Percentiles rank a stretch among this genome's conserved stretches.
Conservation (phyloP, 2,888 invertebrate genomes). For the Gibbula magus region DNA sequence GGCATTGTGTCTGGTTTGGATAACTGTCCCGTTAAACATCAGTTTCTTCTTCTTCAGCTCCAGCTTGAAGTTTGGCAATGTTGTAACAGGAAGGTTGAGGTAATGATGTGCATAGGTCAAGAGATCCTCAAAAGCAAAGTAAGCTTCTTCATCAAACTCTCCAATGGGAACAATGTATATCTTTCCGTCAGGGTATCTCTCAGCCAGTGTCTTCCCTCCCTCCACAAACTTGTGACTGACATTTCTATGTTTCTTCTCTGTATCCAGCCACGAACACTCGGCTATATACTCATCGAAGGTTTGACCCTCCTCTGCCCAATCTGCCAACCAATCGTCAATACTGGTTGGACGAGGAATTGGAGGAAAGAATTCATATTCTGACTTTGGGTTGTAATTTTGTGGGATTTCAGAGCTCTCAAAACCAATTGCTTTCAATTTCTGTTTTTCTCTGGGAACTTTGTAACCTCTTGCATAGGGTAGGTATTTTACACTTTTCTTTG, state of each 20-base stretch:
- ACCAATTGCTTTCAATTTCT: conserved; percentile 59
- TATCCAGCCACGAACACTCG: conserved; percentile 69
- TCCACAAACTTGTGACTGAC: conserved; percentile 60
- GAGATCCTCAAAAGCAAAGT: conserved; percentile 55
- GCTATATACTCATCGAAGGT: conserved; percentile 59
- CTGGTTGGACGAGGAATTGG: conserved; percentile 60
- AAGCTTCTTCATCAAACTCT: conserved; percentile 51
- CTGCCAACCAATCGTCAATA: conserved; percentile 71
- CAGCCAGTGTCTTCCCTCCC: conserved; percentile 53
- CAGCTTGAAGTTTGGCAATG: conserved; percentile 56
- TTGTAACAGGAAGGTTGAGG: conserved; percentile 62
- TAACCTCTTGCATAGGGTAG: conserved; percentile 62
- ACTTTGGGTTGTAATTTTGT: neutral
- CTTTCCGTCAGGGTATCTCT: conserved; percentile 66
- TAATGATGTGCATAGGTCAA: conserved; percentile 64
- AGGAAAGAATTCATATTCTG: conserved; percentile 49
- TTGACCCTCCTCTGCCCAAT: conserved; percentile 70
- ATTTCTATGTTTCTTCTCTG: conserved; percentile 40
- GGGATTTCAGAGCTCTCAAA: conserved; percentile 22
- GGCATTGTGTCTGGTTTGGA: conserved; percentile 57
- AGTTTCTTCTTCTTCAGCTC: conserved; percentile 31
- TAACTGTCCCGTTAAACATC: neutral
- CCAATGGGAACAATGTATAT: conserved; percentile 69
- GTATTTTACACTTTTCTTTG: neutral
- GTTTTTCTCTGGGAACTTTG: conserved; percentile 45